phyloP scores from a whole-genome alignment of 53 echinoderm and acorn worm genomes.

The Patiria pectinifera region DNA sequence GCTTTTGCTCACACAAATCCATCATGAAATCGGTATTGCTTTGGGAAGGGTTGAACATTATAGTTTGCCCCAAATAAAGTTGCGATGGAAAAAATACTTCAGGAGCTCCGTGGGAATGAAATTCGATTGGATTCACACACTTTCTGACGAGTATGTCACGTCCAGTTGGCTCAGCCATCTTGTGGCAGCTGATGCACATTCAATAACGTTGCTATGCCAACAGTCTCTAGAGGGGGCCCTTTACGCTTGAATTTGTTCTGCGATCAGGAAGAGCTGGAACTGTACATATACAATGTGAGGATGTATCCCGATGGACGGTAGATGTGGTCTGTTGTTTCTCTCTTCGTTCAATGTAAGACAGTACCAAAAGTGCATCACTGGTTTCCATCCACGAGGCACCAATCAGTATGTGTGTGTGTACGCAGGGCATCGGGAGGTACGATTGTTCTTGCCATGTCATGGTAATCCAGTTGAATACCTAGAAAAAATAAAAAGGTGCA shows the following conservation, averaged over 20 bases:
- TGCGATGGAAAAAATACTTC: background rate
- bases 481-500: background rate
- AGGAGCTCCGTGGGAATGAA: too few species aligned
- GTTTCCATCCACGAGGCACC: constrained; percentile 3
- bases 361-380: background rate
- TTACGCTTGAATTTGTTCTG: background rate
- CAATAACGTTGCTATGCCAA: background rate
- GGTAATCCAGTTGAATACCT: constrained; percentile 17
- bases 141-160: too few species aligned
- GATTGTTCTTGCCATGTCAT: background rate
- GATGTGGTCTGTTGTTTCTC: too few species aligned
- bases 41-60: background rate
- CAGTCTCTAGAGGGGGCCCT: constrained; percentile 40
- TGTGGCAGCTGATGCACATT: background rate
- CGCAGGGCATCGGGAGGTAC: background rate
- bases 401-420: background rate
- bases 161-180: background rate
- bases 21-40: background rate
- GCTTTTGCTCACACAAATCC: too few species aligned
- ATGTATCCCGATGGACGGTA: background rate
- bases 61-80: background rate
- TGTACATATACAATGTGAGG: background rate
- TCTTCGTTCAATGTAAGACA: background rate
- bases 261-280: background rate
- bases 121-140: too few species aligned